These are phyloP conservation scores for Lophura swinhoii DNA, from an alignment of 2,797 vertebrate species.

Conservation along the genomic window DNA sequence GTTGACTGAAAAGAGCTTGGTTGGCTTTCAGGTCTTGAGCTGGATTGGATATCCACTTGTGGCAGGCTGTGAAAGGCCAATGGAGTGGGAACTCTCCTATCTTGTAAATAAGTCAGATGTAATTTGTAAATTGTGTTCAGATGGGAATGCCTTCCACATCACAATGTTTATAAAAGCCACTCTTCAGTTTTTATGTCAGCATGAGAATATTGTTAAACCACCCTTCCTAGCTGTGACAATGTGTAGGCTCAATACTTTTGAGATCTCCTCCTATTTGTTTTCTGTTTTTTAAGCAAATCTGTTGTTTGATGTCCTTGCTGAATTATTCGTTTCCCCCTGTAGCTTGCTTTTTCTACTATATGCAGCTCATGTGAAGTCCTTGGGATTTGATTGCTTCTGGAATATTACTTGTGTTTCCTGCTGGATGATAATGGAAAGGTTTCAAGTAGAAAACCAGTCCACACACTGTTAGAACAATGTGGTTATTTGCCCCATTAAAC, in stretches of 20 bases:
- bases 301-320: not conserved
- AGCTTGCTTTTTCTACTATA: not conserved
- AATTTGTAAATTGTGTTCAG: accelerated
- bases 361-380: not conserved
- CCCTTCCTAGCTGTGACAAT: not conserved
- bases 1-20: not conserved
- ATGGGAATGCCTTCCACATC: accelerated
- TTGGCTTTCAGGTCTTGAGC: not conserved
- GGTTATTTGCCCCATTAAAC: not conserved
- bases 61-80: not conserved
- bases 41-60: not conserved
- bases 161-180: not conserved
- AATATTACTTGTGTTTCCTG: not conserved
- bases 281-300: not conserved
- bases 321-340: not conserved
- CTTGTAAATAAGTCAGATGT: not conserved
- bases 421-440: not conserved
- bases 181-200: not conserved
- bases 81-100: not conserved
- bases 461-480: accelerated
- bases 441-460: not conserved
- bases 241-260: accelerated
- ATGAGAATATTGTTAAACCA: not conserved
- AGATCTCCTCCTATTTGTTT: not conserved
- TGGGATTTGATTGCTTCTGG: not conserved